phyloP scores from a whole-genome alignment of 2,113 vertebrate genomes.

The Phyllopteryx taeniolatus region DNA sequence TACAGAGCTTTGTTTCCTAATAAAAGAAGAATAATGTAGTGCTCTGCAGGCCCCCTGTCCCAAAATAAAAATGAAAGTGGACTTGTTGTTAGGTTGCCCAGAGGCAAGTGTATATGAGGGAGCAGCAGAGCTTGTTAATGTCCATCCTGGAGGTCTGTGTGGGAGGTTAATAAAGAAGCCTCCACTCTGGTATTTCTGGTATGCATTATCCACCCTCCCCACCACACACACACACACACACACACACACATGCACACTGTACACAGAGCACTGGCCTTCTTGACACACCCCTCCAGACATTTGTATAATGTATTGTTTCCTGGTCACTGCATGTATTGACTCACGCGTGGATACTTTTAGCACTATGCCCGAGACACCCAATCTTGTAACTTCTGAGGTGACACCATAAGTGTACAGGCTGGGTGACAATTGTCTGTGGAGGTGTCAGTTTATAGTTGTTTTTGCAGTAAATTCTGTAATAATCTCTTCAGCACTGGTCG shows the following conservation, averaged over 20 bases:
- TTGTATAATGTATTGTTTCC: conserved; percentile 11
- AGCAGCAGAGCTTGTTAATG: conserved; percentile 42
- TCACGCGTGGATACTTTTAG: not conserved
- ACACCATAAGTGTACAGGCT: not conserved
- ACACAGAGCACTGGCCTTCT: not conserved
- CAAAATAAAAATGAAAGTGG: conserved; percentile 34
- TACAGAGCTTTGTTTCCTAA: not conserved
- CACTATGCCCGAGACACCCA: not conserved
- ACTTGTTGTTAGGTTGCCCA: conserved; percentile 12
- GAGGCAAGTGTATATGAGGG: conserved; percentile 17
- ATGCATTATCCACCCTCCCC: conserved; percentile 38
- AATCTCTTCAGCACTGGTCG: not conserved
- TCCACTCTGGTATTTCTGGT: conserved; percentile 68
- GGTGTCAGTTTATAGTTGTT: not conserved
- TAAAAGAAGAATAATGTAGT: conserved; percentile 8
- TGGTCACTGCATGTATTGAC: conserved; percentile 4
- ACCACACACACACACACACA: conserved; percentile 23
- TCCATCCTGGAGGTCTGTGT: conserved; percentile 42
- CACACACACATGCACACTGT: not conserved
- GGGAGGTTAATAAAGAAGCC: conserved; percentile 64
- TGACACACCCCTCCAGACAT: conserved; percentile 3
- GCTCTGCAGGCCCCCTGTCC: not conserved
- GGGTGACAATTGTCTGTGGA: not conserved
- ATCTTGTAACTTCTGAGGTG: not conserved
- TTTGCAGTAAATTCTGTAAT: not conserved